Percentiles rank a stretch among this genome's conserved stretches.
phyloP scores from a whole-genome alignment of 2,797 vertebrate genomes.

The Paedocypris micromegethes region DNA sequence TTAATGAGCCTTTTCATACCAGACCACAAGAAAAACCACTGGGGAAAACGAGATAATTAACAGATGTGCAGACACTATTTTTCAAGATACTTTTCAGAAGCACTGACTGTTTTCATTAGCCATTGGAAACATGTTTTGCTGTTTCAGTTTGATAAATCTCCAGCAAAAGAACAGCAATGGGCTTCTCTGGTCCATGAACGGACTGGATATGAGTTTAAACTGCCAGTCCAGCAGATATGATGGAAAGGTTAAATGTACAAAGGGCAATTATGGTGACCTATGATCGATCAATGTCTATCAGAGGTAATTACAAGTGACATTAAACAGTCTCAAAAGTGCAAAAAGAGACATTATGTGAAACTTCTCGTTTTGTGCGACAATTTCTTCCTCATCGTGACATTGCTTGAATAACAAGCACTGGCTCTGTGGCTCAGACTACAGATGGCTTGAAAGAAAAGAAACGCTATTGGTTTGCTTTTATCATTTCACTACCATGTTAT shows the following conservation, averaged over 20 bases:
- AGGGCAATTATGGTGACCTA: neutral
- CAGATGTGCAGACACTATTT: conserved; percentile 52
- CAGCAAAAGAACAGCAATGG: neutral
- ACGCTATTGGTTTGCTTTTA: conserved; percentile 34
- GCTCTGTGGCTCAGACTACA: conserved; percentile 20
- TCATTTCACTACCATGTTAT: conserved; percentile 42
- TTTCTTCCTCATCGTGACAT: conserved; percentile 2
- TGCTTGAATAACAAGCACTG: conserved; percentile 21
- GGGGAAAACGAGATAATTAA: conserved; percentile 53
- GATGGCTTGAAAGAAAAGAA: conserved; percentile 42
- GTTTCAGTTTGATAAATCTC: conserved; percentile 25
- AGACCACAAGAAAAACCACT: conserved; percentile 46
- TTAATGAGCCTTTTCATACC: conserved; percentile 51
- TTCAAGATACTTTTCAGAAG: conserved; percentile 26
- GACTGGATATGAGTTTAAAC: conserved; percentile 2
- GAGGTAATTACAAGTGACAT: conserved; percentile 22
- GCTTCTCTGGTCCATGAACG: conserved; percentile 3
- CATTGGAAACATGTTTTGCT: conserved; percentile 53
- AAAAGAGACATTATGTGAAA: neutral
- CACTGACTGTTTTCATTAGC: conserved; percentile 55
- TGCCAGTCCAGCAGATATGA: conserved; percentile 6
- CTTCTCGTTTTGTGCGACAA: conserved; percentile 2
- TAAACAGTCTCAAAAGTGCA: conserved; percentile 4
- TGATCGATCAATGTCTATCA: conserved; percentile 7
- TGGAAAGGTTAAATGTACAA: conserved; percentile 25